These are phyloP conservation scores for Grammomys surdaster DNA, from an alignment of 2,113 vertebrate species.

Conservation along the genomic window DNA sequence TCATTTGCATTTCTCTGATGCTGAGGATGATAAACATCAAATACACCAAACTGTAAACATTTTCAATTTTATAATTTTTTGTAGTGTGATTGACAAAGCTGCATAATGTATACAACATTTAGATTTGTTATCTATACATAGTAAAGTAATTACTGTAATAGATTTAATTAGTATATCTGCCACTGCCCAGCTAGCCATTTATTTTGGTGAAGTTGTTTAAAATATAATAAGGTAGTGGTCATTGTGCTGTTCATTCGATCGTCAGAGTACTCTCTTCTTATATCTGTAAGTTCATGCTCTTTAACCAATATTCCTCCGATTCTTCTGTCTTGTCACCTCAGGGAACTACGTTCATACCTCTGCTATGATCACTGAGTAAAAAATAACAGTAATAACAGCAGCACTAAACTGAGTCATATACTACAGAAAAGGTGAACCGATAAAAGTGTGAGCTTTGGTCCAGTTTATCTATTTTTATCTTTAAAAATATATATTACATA, in stretches of 20 bases:
- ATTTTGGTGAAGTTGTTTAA: not conserved
- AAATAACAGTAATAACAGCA: not conserved
- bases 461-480: conserved; percentile 13
- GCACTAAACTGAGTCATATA: not conserved
- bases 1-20: not conserved
- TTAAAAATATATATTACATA: not conserved
- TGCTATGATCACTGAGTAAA: not conserved
- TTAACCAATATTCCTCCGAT: not conserved
- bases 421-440: not conserved
- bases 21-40: not conserved
- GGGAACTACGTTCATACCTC: not conserved
- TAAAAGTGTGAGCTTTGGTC: not conserved
- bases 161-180: not conserved
- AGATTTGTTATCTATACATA: not conserved
- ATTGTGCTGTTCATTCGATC: not conserved
- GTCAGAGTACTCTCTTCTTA: not conserved
- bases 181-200: not conserved
- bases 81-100: not conserved
- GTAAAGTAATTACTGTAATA: not conserved
- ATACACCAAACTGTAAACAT: not conserved
- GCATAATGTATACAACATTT: not conserved
- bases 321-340: not conserved
- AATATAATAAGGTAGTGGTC: not conserved
- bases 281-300: not conserved
- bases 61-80: not conserved